phyloP scores from a whole-genome alignment of 35 echinoderm and acorn worm species.

The Apostichopus californicus region DNA sequence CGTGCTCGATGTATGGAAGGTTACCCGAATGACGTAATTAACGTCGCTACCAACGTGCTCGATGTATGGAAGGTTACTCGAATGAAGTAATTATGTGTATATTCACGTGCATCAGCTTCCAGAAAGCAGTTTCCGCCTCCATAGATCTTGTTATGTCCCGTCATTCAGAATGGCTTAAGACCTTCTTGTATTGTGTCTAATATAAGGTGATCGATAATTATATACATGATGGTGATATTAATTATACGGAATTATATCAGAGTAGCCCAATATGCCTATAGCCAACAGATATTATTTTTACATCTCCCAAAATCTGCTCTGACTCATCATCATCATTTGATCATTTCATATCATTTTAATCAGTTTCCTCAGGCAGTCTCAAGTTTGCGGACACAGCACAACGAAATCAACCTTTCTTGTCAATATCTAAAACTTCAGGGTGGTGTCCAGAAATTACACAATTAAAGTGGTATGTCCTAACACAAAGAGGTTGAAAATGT shows the following conservation, averaged over 20 bases:
- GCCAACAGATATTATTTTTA: background rate
- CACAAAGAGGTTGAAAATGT: constrained; percentile 36
- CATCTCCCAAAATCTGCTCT: background rate
- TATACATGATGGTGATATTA: background rate
- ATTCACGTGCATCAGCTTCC: no score
- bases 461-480: background rate
- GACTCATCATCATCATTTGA: background rate
- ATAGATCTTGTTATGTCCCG: no score
- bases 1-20: no score
- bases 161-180: background rate
- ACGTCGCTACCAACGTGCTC: no score
- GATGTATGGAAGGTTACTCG: no score
- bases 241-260: background rate
- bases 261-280: background rate
- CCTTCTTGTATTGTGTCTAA: background rate
- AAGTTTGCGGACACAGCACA: background rate
- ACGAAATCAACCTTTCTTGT: constrained; percentile 39
- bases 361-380: background rate
- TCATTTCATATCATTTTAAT: background rate
- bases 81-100: no score
- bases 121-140: no score
- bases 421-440: constrained; percentile 34
- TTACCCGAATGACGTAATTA: no score
- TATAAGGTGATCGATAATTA: background rate
- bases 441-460: constrained; percentile 35